These are phyloP conservation scores for Yoshiicerus persimilis DNA, from an alignment of 1,140 invertebrate genomes.

Conservation along the genomic window DNA sequence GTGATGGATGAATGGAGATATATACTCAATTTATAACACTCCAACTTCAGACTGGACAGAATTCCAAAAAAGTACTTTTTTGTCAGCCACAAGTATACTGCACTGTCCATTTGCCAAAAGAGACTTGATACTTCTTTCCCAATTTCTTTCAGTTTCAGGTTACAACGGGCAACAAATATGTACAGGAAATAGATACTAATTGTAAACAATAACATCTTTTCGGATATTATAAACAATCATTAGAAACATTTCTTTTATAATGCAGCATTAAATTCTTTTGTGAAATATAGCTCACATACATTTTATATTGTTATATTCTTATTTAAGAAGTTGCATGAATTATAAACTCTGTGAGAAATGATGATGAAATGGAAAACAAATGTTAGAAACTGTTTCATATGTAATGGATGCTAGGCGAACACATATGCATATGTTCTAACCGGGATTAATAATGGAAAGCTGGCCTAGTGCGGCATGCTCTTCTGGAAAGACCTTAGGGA, in stretches of 20 bases:
- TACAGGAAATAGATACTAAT: too few species aligned
- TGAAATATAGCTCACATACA: too few species aligned
- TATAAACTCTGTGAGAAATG: neutral
- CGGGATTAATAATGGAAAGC: constrained; percentile 19
- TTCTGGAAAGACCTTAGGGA: neutral
- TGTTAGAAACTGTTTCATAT: neutral
- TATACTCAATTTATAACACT: neutral
- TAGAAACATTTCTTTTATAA: too few species aligned
- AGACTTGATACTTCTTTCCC: too few species aligned
- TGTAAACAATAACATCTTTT: too few species aligned
- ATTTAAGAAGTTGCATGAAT: neutral
- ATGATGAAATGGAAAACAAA: neutral
- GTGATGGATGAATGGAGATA: neutral
- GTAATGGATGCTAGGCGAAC: neutral
- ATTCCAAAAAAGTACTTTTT: neutral
- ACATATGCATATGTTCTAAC: neutral
- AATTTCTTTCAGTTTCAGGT: too few species aligned
- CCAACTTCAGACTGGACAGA: neutral
- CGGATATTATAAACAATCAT: too few species aligned
- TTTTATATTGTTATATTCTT: too few species aligned
- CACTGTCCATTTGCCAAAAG: neutral
- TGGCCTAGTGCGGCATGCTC: neutral
- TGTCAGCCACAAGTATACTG: neutral
- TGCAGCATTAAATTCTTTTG: too few species aligned
- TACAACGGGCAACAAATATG: too few species aligned